Base-by-base conservation (phyloP, 1,140 invertebrate genomes). In the Ectropis grisescens region DNA sequence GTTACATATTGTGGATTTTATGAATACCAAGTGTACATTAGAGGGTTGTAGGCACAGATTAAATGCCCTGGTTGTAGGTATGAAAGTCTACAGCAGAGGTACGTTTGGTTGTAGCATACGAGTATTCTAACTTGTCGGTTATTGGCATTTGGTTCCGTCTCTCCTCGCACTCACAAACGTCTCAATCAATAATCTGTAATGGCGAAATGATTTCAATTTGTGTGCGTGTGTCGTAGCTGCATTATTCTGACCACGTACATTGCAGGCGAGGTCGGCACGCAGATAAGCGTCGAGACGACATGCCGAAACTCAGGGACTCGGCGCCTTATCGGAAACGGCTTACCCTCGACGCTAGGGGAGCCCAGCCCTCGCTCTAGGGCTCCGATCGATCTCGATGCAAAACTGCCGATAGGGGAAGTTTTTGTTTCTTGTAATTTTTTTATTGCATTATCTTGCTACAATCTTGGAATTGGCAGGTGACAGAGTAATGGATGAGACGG, bases 241-340 rank as follows among this genome's bases (percentile, higher is more conserved):
- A 75, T 80, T 72, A 80, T 80, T 76, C 71, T 45, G 50, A 29
- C 47, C 67, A 68, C 74, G 71, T 59, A 46, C 49, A 41, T 36
- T 56, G 68, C 71, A 61, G 60, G 60, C 60, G 68, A 66, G 61
- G 74, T 67, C 49, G 65, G 58, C 59, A 60, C 58, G 58, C 62
- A 72, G 72, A 78, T 78, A 75, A 68, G 47, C 58, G 61, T 66
- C 43, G 56, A 57, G 58, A 42, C 57, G 33, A 55, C 48, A 68
- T 64, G 40, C 56, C 59, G 49, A 61, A 55, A 55, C 50, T 68
- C 59, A 54, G 53, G 56, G 38, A 37, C 30, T 48, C 56, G 68
- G 64, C 66, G 66, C 58, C 74, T 76, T 76, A 80, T 80, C 75
- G 75, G 67, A 80, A 80, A 80, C 71, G 71, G 75, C 75, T 80